Conservation (phyloP, 2,888 invertebrate species). For the Alloplasta piceator region DNA sequence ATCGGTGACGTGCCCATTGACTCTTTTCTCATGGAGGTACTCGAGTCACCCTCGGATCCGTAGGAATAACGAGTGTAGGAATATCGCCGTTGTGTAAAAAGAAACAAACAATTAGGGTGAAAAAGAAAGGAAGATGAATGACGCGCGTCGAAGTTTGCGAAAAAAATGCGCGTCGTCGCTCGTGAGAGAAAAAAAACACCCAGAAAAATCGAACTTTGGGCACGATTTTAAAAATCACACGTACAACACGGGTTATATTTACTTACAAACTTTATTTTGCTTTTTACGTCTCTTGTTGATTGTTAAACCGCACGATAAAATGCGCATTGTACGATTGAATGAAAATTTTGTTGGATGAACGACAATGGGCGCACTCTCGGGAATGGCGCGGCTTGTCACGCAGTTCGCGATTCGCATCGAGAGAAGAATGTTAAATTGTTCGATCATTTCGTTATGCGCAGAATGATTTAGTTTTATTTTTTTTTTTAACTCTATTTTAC, state of each 20-base stretch:
- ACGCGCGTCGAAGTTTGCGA: constrained; percentile 39
- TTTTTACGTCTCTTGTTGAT: not conserved
- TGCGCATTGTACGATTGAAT: no score
- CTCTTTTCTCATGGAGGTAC: constrained; percentile 92
- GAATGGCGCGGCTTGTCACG: not conserved
- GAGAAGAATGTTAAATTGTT: constrained; percentile 45
- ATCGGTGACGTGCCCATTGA: constrained; percentile 94
- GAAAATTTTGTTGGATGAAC: no score
- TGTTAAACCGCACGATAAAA: no score
- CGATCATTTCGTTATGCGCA: no score
- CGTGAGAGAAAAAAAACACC: not conserved
- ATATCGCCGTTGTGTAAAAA: constrained; percentile 76
- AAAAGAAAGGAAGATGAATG: constrained; percentile 25
- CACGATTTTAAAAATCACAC: constrained; percentile 10
- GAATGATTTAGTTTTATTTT: no score
- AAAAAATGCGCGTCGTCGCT: not conserved
- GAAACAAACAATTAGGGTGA: constrained; percentile 15
- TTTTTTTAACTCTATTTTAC: no score
- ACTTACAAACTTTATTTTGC: constrained; percentile 35
- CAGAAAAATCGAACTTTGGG: no score
- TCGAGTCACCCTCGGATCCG: constrained; percentile 87
- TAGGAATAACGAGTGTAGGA: constrained; percentile 76
- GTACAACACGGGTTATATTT: constrained; percentile 49
- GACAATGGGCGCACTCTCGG: no score
- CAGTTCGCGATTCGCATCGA: constrained; percentile 75